Base-by-base conservation (phyloP, 2,113 vertebrate genomes). In the Eleginops maclovinus region DNA sequence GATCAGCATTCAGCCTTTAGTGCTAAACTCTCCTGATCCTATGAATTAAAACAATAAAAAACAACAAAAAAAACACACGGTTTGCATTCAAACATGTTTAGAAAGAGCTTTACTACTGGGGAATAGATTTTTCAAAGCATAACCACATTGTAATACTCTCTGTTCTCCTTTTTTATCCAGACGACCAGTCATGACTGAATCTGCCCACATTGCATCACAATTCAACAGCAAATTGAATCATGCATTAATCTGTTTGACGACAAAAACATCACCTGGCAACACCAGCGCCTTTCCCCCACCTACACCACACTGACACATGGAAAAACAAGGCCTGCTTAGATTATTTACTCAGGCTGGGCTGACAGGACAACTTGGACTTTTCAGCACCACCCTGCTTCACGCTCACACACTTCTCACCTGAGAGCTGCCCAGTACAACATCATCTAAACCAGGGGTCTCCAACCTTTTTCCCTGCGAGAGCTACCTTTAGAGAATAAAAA, bases 301-400 rank as follows among this genome's bases (percentile, higher is more conserved):
- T 51, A 26, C 66, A 79, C 72, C 28, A 22, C 31, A 31, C 10
- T 26, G 65, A 59, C 85, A 91, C 83, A 87, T 92, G 89, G 73
- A 89, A 87, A 47, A 92, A 92, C 88, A 90, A 40, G 61, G 31
- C 63, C 60, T 67, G 61, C 59, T 72, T 2, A 15, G 24, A 71
- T 46, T 81, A 77, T 83, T 86, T 76, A 77, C 61, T 60, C 79
- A 86, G 79, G 11, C 66, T 56, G 21, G 36, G 60, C 10, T 9
- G 36, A 58, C 58, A 1, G 58, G 56, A 58, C 60, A 69, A 49
- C 79, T 54, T 36, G 24, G 60, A 63, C 75, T 55, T 65, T 64
- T 76, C 40, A 50, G 59, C 16, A 36, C 76, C 41, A 17, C 84
- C 26, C 41, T 15, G 53, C 44, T 59, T 65, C 28, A 68, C 31